phyloP scores from a whole-genome alignment of 2,888 invertebrate species.

The Steinernema hermaphroditum region DNA sequence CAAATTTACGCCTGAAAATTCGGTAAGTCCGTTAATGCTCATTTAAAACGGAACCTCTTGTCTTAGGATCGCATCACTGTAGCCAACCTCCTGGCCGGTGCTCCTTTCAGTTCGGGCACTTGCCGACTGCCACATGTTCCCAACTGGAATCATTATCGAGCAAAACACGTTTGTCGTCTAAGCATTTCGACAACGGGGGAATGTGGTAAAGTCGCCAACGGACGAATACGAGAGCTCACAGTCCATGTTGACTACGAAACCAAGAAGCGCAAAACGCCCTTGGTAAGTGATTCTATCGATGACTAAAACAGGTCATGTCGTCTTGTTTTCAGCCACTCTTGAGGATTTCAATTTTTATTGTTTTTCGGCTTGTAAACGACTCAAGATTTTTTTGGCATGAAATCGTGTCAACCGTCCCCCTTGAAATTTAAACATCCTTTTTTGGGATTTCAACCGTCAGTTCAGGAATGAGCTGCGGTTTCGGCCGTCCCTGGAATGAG shows the following conservation, averaged over 20 bases:
- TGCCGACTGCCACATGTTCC: neutral
- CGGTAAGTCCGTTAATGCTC: neutral
- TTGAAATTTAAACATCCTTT: no score
- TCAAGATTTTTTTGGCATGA: no score
- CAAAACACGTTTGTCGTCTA: conserved; percentile 9
- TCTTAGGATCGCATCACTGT: conserved; percentile 6
- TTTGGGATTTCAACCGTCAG: no score
- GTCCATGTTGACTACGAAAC: conserved; percentile 9
- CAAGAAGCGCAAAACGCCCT: neutral
- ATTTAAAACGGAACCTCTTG: no score
- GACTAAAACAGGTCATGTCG: no score
- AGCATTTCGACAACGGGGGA: conserved; percentile 1
- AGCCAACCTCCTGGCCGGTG: neutral
- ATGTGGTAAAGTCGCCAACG: conserved; percentile 9
- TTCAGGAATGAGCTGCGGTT: no score
- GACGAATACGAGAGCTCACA: neutral
- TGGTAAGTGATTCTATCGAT: neutral
- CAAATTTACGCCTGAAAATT: conserved; percentile 6
- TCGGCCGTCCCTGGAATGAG: no score
- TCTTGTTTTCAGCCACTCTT: no score
- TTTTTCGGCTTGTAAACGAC: no score
- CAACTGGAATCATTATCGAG: conserved; percentile 15
- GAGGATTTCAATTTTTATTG: no score
- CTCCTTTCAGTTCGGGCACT: neutral
- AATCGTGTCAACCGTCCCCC: no score